Percentiles rank a stretch among this genome's conserved stretches.
phyloP scores from a whole-genome alignment of 92 coral and sea anemone species.

The Chrysogorgia sp. region DNA sequence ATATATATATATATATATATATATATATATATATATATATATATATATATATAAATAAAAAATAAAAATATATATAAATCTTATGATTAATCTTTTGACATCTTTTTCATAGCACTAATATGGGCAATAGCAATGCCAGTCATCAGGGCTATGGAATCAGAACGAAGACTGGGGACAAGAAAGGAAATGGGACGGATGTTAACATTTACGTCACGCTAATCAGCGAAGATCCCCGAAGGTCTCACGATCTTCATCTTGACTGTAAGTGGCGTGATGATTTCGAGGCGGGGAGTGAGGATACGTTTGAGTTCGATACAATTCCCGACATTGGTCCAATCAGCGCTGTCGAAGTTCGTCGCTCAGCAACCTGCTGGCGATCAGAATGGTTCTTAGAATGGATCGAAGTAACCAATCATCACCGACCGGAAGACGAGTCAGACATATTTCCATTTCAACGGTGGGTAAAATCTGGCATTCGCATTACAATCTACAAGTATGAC shows the following conservation, averaged over 20 bases:
- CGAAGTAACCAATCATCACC: conserved; percentile 62
- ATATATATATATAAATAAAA: no score
- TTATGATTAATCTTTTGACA: background rate
- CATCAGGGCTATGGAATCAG: conserved; percentile 55
- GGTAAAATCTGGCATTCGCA: conserved; percentile 83
- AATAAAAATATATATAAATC: no score
- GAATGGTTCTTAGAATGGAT: conserved; percentile 97
- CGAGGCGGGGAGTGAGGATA: conserved; percentile 84
- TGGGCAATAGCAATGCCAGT: conserved; percentile 9
- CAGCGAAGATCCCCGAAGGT: conserved; percentile 75
- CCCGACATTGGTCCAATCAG: conserved; percentile 72
- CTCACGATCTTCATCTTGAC: conserved; percentile 83
- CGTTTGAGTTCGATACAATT: conserved; percentile 69
- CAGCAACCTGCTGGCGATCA: background rate
- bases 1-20: no score
- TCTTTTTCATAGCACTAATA: background rate
- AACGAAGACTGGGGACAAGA: conserved; percentile 92
- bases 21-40: no score
- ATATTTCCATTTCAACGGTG: conserved; percentile 93
- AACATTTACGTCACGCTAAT: conserved; percentile 77
- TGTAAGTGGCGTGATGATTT: conserved; percentile 97
- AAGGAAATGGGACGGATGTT: conserved; percentile 96
- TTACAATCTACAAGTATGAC: conserved; percentile 74
- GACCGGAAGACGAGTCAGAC: conserved; percentile 52
- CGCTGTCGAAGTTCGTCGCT: conserved; percentile 59